Conservation (phyloP, 1,140 invertebrate genomes). For the Phymorhynchus buccinoides region DNA sequence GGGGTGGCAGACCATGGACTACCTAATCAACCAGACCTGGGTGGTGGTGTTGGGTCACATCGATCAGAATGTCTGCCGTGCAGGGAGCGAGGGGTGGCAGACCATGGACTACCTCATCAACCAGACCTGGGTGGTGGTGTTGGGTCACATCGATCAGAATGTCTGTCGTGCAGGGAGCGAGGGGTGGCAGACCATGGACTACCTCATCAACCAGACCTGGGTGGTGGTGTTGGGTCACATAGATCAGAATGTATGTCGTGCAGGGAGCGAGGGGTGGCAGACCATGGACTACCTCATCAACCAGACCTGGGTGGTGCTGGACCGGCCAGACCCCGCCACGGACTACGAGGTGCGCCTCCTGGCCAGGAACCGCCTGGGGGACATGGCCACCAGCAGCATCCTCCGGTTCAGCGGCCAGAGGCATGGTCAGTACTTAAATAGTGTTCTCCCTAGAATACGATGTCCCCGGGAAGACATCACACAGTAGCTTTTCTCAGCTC, state of each 20-base stretch:
- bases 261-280: conserved; percentile 41
- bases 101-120: conserved; percentile 44
- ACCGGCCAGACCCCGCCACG: conserved; percentile 37
- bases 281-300: conserved; percentile 44
- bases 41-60: no score
- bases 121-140: conserved; percentile 47
- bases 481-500: no score
- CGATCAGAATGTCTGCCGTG: no score
- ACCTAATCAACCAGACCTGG: conserved; percentile 48
- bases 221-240: no score
- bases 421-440: conserved; percentile 21
- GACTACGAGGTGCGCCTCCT: conserved; percentile 46
- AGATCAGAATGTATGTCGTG: no score
- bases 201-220: conserved; percentile 47
- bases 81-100: conserved; percentile 41
- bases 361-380: conserved; percentile 46
- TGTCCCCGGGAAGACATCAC: no score
- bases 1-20: conserved; percentile 44
- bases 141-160: no score
- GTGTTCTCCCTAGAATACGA: background rate
- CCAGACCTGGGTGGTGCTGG: conserved; percentile 48
- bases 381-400: conserved; percentile 45
- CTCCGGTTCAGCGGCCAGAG: conserved; percentile 38
- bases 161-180: conserved; percentile 36
- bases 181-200: conserved; percentile 44